These are phyloP conservation scores for Drosophila pseudotalamancana DNA, from an alignment of 2,888 invertebrate genomes.

Conservation along the genomic window DNA sequence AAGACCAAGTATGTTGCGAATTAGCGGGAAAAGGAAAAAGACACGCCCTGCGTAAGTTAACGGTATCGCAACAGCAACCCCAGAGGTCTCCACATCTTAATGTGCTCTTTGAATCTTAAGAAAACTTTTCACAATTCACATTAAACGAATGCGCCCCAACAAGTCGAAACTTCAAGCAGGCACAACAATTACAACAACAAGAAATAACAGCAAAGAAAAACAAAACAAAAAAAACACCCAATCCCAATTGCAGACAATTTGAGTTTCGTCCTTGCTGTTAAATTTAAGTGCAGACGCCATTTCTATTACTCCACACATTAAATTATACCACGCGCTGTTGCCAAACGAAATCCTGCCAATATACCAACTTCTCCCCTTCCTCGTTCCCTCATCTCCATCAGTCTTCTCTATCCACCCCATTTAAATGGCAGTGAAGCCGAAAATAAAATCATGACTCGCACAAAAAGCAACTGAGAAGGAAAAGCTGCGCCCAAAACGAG, in stretches of 20 bases:
- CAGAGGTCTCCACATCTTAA: conserved; percentile 16
- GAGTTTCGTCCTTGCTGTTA: conserved; percentile 61
- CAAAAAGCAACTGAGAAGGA: conserved; percentile 26
- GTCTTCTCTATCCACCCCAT: conserved; percentile 1
- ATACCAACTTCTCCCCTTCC: conserved; percentile 9
- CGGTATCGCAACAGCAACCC: too few relatives aligned
- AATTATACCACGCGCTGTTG: conserved; percentile 67
- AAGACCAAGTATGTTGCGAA: too few relatives aligned
- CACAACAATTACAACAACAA: conserved; percentile 26
- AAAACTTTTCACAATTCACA: conserved; percentile 67
- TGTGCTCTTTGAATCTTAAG: conserved; percentile 14
- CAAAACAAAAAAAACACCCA: conserved; percentile 20
- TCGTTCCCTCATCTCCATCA: not conserved
- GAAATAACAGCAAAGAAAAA: conserved; percentile 26
- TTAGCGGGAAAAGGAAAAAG: not conserved
- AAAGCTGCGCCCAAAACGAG: conserved; percentile 58
- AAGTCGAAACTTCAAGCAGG: conserved; percentile 30
- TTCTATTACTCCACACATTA: conserved; percentile 76
- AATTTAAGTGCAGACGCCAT: conserved; percentile 79
- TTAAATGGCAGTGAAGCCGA: conserved; percentile 53
- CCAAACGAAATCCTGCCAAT: conserved; percentile 70
- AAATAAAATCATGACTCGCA: conserved; percentile 61
- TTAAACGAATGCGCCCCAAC: conserved; percentile 67
- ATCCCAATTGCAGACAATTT: conserved; percentile 13
- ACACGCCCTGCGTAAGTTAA: conserved; percentile 33